These are phyloP conservation scores for Stomorhina lunata DNA, from an alignment of 2,888 invertebrate species.

Conservation along the genomic window DNA sequence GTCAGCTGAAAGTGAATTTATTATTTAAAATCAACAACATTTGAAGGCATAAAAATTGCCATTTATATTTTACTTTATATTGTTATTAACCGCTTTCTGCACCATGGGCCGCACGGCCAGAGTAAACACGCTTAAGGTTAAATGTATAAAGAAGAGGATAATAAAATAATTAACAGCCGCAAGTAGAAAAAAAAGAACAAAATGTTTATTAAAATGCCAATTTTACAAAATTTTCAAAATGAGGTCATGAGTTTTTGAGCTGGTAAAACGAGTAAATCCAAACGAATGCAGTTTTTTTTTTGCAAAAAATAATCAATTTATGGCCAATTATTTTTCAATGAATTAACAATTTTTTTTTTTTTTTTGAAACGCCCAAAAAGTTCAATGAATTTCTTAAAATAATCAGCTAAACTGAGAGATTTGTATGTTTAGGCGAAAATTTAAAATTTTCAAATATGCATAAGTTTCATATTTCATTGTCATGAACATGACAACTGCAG, in stretches of 20 bases:
- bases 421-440: neutral
- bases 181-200: neutral
- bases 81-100: conserved; percentile 4
- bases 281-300: no score
- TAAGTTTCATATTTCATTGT: conserved; percentile 63
- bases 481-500: conserved; percentile 58
- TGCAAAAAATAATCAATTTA: conserved; percentile 15
- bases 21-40: conserved; percentile 37
- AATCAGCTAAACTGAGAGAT: neutral
- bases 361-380: conserved; percentile 19
- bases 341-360: conserved; percentile 24
- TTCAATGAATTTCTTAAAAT: conserved; percentile 39
- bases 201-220: conserved; percentile 15
- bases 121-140: conserved; percentile 34
- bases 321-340: conserved; percentile 35
- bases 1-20: conserved; percentile 25
- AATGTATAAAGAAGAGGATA: conserved; percentile 7
- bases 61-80: conserved; percentile 8
- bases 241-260: conserved; percentile 49
- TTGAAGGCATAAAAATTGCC: neutral
- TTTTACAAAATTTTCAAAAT: conserved; percentile 15
- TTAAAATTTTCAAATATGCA: conserved; percentile 25
- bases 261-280: conserved; percentile 9
- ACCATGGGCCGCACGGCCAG: neutral
- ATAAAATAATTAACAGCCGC: conserved; percentile 17